A percentile compares a stretch with the other conserved stretches of the same genome.
Evolutionary conservation across 37 sponge, comb jelly and placozoan genomes (phyloP).

Genomic region (Cladorhizidae sp.): DNA sequence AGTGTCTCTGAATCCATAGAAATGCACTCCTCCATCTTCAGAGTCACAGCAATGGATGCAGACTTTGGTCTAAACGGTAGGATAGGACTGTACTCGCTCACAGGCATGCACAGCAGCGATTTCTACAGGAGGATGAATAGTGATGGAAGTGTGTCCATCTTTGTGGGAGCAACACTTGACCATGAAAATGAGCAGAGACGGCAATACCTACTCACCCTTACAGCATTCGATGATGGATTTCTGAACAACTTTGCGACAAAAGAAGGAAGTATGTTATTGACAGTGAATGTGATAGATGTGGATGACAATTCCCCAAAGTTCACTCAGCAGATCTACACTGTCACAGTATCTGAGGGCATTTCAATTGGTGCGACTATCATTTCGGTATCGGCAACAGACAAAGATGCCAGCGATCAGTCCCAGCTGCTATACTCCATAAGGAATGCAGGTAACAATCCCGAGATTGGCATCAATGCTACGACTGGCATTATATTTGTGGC

Average conservation of each 20-base stretch:
- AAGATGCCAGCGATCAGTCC: constrained; percentile 31
- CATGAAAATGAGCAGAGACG: constrained; percentile 21
- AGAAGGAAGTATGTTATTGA: constrained; percentile 15
- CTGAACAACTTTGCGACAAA: not conserved
- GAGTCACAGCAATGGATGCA: constrained; percentile 36
- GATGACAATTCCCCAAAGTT: constrained; percentile 65
- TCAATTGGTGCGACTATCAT: constrained; percentile 24
- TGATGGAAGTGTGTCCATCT: constrained; percentile 24
- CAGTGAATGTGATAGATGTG: constrained; percentile 46
- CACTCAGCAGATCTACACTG: not conserved
- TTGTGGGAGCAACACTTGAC: not conserved
- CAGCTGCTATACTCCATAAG: constrained; percentile 50
- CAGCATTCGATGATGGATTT: constrained; percentile 59
- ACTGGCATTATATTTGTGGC: constrained; percentile 45
- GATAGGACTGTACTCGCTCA: constrained; percentile 22
- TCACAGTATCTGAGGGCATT: constrained; percentile 20
- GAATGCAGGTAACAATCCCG: constrained; percentile 15
- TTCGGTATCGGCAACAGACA: constrained; percentile 54
- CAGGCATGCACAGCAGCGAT: constrained; percentile 16
- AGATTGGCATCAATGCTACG: constrained; percentile 38
- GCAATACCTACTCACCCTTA: constrained; percentile 47
- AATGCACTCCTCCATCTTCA: constrained; percentile 7
- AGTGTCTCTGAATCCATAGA: constrained; percentile 20
- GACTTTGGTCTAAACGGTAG: constrained; percentile 47
- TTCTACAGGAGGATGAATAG: constrained; percentile 6